phyloP scores from a whole-genome alignment of 2,888 invertebrate genomes.

The Spilarctia lutea region DNA sequence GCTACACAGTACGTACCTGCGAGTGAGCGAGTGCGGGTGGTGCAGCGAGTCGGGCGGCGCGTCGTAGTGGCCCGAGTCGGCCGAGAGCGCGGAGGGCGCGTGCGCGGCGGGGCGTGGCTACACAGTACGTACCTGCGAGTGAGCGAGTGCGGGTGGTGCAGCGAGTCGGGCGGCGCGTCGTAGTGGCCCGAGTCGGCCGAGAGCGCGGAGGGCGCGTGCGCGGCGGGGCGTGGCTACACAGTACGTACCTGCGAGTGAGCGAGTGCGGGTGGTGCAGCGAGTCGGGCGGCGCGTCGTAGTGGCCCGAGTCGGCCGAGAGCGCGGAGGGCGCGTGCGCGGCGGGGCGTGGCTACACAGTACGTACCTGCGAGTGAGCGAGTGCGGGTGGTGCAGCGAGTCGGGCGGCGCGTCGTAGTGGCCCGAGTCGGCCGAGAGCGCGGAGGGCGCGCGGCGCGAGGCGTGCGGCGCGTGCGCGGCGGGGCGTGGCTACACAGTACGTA shows the following conservation, averaged over 20 bases:
- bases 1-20: constrained; percentile 52
- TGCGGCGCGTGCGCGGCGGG: no score
- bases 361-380: constrained; percentile 64
- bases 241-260: constrained; percentile 59
- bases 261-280: constrained; percentile 61
- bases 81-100: no score
- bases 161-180: constrained; percentile 77
- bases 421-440: no score
- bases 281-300: constrained; percentile 46
- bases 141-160: constrained; percentile 62
- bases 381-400: constrained; percentile 59
- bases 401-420: constrained; percentile 32
- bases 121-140: constrained; percentile 57
- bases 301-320: constrained; percentile 3
- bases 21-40: constrained; percentile 61
- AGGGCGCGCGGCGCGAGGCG: no score
- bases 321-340: neutral
- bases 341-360: neutral
- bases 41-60: constrained; percentile 55
- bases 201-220: neutral
- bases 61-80: constrained; percentile 2
- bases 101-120: neutral
- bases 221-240: no score
- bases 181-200: constrained; percentile 93
- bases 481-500: constrained; percentile 23